Evolutionary conservation across 2,797 vertebrate genomes (phyloP).

Genomic region (Rhynchonycteris naso): DNA sequence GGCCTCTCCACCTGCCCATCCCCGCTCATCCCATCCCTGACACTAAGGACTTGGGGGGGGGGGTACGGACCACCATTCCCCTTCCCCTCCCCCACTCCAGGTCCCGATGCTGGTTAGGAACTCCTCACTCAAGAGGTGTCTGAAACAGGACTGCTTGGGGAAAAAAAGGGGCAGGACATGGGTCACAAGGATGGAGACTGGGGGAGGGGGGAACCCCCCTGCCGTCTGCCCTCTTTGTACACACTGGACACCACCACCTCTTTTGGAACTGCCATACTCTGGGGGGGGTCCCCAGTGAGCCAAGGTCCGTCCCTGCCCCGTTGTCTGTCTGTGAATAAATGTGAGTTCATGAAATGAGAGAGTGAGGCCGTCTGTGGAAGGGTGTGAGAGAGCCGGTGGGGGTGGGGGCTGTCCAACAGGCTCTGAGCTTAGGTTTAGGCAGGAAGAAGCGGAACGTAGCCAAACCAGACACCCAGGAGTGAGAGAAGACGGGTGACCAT

Average conservation of each 20-base stretch:
- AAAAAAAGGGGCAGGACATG: conserved; percentile 24
- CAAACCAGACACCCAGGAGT: background rate
- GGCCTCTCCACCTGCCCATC: background rate
- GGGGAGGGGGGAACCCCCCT: background rate
- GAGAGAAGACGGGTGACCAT: fast-evolving
- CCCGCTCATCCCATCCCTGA: background rate
- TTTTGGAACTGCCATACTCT: conserved; percentile 36
- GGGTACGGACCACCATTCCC: background rate
- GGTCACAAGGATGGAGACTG: background rate
- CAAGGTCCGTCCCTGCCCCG: conserved; percentile 57
- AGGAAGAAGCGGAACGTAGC: background rate
- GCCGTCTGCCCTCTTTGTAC: background rate
- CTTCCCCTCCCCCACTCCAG: background rate
- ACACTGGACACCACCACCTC: conserved; percentile 70
- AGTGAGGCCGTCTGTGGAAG: conserved; percentile 47
- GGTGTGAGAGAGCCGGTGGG: background rate
- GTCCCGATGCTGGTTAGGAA: background rate
- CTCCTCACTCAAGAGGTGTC: background rate
- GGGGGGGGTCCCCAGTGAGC: conserved; percentile 54
- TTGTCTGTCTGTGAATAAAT: conserved; percentile 80
- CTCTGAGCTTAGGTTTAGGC: background rate
- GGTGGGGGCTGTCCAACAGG: fast-evolving
- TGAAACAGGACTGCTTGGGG: conserved; percentile 25
- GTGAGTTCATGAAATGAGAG: conserved; percentile 65
- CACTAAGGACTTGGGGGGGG: conserved; percentile 12